Evolutionary conservation across 92 coral and sea anemone species (phyloP).

Genomic region (Porites rus): DNA sequence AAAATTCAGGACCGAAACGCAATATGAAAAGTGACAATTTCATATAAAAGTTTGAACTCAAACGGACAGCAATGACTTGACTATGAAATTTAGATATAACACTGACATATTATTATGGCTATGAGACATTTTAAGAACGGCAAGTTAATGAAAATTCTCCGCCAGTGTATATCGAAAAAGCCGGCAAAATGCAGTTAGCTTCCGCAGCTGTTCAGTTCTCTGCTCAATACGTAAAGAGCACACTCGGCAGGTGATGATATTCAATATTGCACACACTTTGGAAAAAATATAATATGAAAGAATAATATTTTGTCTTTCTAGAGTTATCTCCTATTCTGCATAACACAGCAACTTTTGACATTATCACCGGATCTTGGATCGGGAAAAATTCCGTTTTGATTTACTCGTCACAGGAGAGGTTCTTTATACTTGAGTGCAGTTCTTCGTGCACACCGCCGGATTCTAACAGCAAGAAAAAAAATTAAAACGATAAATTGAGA

Average conservation of each 20-base stretch:
- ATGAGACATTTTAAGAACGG: conserved; percentile 8
- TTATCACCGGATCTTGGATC: neutral
- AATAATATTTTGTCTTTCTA: neutral
- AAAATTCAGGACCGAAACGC: neutral
- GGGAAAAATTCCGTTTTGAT: neutral
- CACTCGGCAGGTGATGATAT: neutral
- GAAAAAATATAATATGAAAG: neutral
- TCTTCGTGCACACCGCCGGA: neutral
- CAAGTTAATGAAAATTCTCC: conserved; percentile 2
- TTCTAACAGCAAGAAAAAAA: neutral
- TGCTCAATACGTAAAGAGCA: neutral
- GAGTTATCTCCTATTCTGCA: neutral
- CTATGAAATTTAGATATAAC: conserved; percentile 2
- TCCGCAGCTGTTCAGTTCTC: conserved; percentile 21
- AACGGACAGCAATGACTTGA: neutral
- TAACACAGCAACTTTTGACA: neutral
- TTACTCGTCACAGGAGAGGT: neutral
- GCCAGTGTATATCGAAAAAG: neutral
- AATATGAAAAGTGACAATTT: neutral
- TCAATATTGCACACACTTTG: neutral
- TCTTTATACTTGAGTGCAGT: neutral
- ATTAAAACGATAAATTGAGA: too few species aligned
- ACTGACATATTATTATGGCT: conserved; percentile 8
- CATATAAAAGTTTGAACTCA: conserved; percentile 5
- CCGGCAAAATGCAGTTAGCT: neutral